These are phyloP conservation scores for Morinoia aosen DNA, from an alignment of 2,888 invertebrate species.

Conservation along the genomic window DNA sequence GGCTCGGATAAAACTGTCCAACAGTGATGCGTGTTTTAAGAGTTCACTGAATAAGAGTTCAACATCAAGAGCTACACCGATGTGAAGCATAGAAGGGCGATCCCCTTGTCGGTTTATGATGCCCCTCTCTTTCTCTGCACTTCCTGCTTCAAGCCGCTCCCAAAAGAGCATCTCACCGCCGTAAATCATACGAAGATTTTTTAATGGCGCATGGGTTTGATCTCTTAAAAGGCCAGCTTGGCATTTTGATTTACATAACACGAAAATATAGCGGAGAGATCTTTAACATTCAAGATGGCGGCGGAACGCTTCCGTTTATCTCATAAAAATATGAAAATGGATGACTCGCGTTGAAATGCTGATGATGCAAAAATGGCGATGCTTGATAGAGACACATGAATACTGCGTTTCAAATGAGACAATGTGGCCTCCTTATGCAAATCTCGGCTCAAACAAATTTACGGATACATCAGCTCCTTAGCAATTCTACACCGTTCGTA, in stretches of 20 bases:
- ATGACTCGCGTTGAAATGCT: neutral
- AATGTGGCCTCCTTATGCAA: neutral
- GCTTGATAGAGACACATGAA: neutral
- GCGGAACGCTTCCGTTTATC: neutral
- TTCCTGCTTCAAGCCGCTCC: neutral
- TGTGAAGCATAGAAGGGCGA: too few species aligned
- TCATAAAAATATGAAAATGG: neutral
- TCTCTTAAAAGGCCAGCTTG: slow-evolving; percentile 2
- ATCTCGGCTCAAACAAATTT: neutral
- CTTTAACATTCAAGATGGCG: neutral
- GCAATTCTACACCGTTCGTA: neutral
- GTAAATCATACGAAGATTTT: neutral
- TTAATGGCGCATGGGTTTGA: neutral
- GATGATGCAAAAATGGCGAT: neutral
- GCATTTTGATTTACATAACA: neutral
- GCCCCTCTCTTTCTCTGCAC: neutral
- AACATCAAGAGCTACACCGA: too few species aligned
- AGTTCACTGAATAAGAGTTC: too few species aligned
- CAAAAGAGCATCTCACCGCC: neutral
- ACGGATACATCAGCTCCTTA: neutral
- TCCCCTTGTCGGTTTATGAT: too few species aligned
- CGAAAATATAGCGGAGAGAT: neutral
- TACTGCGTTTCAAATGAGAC: neutral
- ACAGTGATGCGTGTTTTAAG: too few species aligned
- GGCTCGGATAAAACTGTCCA: too few species aligned